A percentile compares a stretch with the other conserved stretches of the same genome.
phyloP scores from a whole-genome alignment of 1,140 invertebrate species.

The Penaeus vannamei region DNA sequence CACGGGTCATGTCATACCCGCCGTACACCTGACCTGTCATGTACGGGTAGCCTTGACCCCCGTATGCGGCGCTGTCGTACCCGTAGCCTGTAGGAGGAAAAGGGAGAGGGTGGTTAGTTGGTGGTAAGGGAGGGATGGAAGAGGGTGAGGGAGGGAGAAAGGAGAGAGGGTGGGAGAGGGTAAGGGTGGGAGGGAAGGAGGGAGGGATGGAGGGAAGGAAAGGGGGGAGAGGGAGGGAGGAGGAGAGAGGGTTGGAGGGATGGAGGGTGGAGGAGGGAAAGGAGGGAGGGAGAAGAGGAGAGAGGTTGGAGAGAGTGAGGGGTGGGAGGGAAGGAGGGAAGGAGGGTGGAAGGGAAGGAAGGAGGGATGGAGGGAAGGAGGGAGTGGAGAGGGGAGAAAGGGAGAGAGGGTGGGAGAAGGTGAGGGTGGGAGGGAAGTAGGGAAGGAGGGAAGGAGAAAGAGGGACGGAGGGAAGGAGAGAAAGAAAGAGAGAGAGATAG shows the following conservation, averaged over 20 bases:
- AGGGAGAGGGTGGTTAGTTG: conserved; percentile 82
- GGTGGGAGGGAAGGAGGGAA: not conserved
- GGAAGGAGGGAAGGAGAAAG: not conserved
- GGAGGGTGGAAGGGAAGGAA: not conserved
- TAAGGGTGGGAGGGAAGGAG: not conserved
- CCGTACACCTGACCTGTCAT: conserved; percentile 84
- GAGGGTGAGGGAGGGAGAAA: too few relatives aligned
- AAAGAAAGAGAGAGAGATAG: conserved; percentile 16
- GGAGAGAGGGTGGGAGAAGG: not conserved
- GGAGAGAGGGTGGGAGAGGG: conserved; percentile 79
- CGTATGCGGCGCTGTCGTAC: conserved; percentile 73
- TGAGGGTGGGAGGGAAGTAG: too few relatives aligned
- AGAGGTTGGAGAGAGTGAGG: not conserved
- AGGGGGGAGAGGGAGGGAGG: conserved; percentile 9
- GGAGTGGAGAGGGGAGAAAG: not conserved
- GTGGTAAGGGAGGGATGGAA: not conserved
- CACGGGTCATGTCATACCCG: conserved; percentile 75
- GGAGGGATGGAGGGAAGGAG: not conserved
- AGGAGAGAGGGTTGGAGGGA: not conserved
- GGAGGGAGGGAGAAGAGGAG: not conserved
- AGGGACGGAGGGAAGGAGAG: not conserved
- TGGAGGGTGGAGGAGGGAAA: not conserved
- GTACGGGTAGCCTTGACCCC: conserved; percentile 80
- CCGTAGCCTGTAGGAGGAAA: conserved; percentile 74
- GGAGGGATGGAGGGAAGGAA: too few relatives aligned